Evolutionary conservation across 2,113 vertebrate genomes (phyloP).

Genomic region (Phyllopteryx taeniolatus): DNA sequence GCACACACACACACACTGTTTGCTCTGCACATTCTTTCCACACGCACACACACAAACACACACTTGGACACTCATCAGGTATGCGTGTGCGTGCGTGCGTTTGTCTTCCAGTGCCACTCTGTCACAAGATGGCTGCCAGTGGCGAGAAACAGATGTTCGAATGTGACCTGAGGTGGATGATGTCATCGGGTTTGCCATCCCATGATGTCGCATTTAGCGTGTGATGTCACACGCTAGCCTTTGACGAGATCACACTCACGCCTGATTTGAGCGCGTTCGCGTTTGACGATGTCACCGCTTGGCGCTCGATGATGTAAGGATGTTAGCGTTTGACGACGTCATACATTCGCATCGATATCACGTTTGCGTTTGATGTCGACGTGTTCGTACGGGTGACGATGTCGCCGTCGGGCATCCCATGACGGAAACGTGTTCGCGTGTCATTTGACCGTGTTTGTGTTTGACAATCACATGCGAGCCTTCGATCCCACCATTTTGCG

Average conservation of each 20-base stretch:
- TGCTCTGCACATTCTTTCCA: constrained; percentile 62
- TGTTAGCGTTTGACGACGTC: too few species aligned
- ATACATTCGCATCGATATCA: too few species aligned
- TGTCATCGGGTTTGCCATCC: background rate
- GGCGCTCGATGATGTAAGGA: too few species aligned
- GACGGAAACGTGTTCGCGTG: too few species aligned
- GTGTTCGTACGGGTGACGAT: too few species aligned
- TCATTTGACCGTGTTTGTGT: too few species aligned
- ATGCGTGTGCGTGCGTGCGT: constrained; percentile 10
- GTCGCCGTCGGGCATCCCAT: too few species aligned
- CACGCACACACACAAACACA: constrained; percentile 25
- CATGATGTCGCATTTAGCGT: background rate
- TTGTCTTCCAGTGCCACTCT: background rate
- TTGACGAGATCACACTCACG: background rate
- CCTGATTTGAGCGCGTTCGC: too few species aligned
- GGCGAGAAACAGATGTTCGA: background rate
- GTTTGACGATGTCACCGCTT: too few species aligned
- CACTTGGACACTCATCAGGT: constrained; percentile 38
- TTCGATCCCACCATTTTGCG: too few species aligned
- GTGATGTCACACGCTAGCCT: background rate
- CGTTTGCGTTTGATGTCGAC: too few species aligned
- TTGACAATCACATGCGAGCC: too few species aligned
- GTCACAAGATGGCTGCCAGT: background rate
- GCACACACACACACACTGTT: constrained; percentile 48
- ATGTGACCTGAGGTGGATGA: background rate